Evolutionary conservation across 2,888 invertebrate species (phyloP).

Genomic region (Dicranocentrus wangi): DNA sequence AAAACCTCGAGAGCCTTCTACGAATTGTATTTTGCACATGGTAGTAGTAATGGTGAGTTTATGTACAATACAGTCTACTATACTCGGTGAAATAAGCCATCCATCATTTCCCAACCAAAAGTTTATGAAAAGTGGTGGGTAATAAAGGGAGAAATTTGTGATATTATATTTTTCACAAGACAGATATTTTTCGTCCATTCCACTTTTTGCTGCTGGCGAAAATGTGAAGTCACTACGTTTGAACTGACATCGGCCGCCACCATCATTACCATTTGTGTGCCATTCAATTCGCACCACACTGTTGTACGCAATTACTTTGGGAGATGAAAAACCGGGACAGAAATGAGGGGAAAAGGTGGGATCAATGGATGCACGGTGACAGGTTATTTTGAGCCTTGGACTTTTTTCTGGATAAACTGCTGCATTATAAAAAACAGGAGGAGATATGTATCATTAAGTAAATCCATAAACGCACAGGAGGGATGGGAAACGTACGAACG

Average conservation of each 20-base stretch:
- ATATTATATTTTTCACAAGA: neutral
- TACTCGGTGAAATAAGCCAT: constrained; percentile 54
- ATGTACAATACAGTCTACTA: neutral
- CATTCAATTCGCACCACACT: neutral
- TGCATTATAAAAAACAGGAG: constrained; percentile 1
- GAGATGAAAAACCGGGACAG: constrained; percentile 11
- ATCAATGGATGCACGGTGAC: constrained; percentile 22
- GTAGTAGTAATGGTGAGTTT: neutral
- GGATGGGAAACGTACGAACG: neutral
- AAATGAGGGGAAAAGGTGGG: neutral
- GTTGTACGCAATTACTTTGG: neutral
- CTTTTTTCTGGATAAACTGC: constrained; percentile 9
- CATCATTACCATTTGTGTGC: constrained; percentile 24
- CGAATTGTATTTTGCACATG: neutral
- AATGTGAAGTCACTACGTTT: neutral
- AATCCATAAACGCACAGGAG: neutral
- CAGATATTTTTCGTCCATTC: neutral
- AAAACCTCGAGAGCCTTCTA: too few relatives aligned
- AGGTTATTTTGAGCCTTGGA: constrained; percentile 36
- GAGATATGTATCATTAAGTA: constrained; percentile 13
- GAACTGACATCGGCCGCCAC: constrained; percentile 10
- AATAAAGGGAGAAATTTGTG: constrained; percentile 9
- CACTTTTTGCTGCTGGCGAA: neutral
- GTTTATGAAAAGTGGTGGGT: constrained; percentile 34
- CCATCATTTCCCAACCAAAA: constrained; percentile 42